phyloP scores from a whole-genome alignment of 2,888 invertebrate species.

The Diogma glabrata region DNA sequence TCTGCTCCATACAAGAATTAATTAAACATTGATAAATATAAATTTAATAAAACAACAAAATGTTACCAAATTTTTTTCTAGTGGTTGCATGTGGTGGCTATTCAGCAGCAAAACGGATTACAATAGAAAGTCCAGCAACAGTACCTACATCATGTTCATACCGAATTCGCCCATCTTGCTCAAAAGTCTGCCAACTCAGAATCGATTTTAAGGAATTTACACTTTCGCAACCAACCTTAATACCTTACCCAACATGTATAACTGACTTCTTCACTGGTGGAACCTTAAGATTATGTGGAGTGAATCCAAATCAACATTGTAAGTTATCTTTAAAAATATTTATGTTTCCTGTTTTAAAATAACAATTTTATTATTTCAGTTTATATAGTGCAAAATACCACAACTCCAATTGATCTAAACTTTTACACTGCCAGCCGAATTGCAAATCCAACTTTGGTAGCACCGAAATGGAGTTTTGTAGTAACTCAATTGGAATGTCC shows the following conservation, averaged over 20 bases:
- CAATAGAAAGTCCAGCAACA: background rate
- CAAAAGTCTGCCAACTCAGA: slow-evolving; percentile 3
- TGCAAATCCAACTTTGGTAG: slow-evolving; percentile 32
- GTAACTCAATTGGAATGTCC: slow-evolving; percentile 50
- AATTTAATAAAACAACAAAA: too few species aligned
- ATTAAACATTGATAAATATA: too few species aligned
- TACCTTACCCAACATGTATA: slow-evolving; percentile 20
- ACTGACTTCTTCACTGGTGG: slow-evolving; percentile 28
- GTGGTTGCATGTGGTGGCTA: background rate
- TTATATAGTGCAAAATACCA: slow-evolving; percentile 30
- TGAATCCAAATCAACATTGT: slow-evolving; percentile 51
- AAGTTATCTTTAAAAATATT: slow-evolving; percentile 22
- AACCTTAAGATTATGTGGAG: slow-evolving; percentile 41
- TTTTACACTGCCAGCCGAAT: slow-evolving; percentile 36
- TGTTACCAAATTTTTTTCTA: background rate
- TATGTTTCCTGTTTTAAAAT: background rate
- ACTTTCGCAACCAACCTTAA: slow-evolving; percentile 23
- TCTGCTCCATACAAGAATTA: too few species aligned
- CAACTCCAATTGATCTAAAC: slow-evolving; percentile 26
- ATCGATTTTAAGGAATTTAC: background rate
- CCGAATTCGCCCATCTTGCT: background rate
- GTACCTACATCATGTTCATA: background rate
- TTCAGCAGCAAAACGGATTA: background rate
- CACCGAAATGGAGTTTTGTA: slow-evolving; percentile 46
- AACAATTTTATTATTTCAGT: slow-evolving; percentile 16